A percentile compares a stretch with the other conserved stretches of the same genome.
Conservation (phyloP, 1,140 invertebrate species). For the Thalassaphorura encarpata region DNA sequence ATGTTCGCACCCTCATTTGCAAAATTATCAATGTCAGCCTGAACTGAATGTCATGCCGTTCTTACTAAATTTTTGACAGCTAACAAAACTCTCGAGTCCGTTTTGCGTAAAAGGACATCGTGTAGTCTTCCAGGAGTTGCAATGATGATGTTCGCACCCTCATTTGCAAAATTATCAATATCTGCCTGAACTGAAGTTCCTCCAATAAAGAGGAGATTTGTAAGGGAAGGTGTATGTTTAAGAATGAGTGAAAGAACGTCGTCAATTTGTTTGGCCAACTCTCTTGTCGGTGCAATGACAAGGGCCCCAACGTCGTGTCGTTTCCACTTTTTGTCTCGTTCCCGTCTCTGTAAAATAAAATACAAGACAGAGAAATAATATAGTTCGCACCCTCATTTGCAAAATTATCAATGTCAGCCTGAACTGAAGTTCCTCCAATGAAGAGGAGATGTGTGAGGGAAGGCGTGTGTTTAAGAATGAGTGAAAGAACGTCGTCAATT, state of each 20-base stretch:
- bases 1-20: slow-evolving; percentile 67
- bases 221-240: slow-evolving; percentile 36
- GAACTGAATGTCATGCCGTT: slow-evolving; percentile 47
- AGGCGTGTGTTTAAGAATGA: slow-evolving; percentile 47
- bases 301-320: slow-evolving; percentile 72
- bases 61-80: slow-evolving; percentile 62
- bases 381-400: slow-evolving; percentile 67
- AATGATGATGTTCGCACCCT: slow-evolving; percentile 76
- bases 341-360: slow-evolving; percentile 50
- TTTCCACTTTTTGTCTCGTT: slow-evolving; percentile 48
- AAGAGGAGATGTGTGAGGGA: slow-evolving; percentile 47
- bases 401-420: slow-evolving; percentile 59
- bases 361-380: slow-evolving; percentile 45
- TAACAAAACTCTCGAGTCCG: slow-evolving; percentile 44
- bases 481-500: slow-evolving; percentile 72
- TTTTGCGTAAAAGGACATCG: slow-evolving; percentile 61
- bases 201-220: slow-evolving; percentile 59
- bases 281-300: slow-evolving; percentile 86
- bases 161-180: slow-evolving; percentile 51
- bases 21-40: slow-evolving; percentile 59
- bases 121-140: slow-evolving; percentile 87
- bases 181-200: slow-evolving; percentile 66
- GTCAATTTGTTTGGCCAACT: slow-evolving; percentile 79
- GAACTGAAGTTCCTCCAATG: slow-evolving; percentile 69
- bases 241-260: slow-evolving; percentile 56